Evolutionary conservation across 2,797 vertebrate genomes (phyloP).

Genomic region (Hafferia zeledoni): DNA sequence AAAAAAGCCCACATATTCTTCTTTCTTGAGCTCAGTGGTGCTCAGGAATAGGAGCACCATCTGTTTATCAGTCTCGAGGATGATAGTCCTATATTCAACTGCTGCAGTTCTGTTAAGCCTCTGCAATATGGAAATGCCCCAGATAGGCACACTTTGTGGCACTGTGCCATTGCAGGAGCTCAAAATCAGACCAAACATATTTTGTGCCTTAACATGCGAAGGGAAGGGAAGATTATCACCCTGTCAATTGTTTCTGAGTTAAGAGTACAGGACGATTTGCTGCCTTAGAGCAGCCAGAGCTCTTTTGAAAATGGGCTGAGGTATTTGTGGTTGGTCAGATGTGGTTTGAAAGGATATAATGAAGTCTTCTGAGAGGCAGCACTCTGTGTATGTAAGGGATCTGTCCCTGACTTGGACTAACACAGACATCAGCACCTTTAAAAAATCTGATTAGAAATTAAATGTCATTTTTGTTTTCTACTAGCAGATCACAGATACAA

Average conservation of each 20-base stretch:
- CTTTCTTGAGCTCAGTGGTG: neutral
- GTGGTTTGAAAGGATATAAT: neutral
- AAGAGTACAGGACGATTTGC: neutral
- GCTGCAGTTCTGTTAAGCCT: neutral
- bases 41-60: slow-evolving; percentile 34
- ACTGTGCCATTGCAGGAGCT: neutral
- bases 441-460: neutral
- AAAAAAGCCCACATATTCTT: slow-evolving; percentile 8
- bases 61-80: slow-evolving; percentile 16
- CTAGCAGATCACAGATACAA: neutral
- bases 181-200: neutral
- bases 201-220: neutral
- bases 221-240: neutral
- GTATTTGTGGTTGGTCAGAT: neutral
- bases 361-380: neutral
- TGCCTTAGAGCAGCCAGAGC: neutral
- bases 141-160: neutral
- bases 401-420: neutral
- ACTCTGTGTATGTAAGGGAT: neutral
- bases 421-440: neutral
- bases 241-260: neutral
- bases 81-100: neutral
- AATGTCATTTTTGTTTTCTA: neutral
- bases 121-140: slow-evolving; percentile 19
- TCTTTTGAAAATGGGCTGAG: neutral